phyloP scores from a whole-genome alignment of 2,888 invertebrate genomes.

The Limnephilus rhombicus region DNA sequence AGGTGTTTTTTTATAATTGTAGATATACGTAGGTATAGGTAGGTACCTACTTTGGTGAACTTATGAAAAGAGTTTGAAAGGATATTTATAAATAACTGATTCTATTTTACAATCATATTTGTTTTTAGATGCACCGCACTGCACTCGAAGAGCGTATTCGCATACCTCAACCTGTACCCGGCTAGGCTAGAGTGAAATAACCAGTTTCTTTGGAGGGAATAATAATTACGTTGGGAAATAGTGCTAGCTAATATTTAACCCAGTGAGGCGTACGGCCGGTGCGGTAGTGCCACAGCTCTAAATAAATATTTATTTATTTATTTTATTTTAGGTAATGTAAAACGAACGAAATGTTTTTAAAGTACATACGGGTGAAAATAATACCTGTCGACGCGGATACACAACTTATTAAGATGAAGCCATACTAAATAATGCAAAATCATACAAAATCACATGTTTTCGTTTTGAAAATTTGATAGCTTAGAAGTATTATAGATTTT shows the following conservation, averaged over 20 bases:
- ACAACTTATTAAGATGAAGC: no score
- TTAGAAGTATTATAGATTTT: no score
- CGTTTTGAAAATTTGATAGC: no score
- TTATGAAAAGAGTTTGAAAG: no score
- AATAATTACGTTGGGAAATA: slow-evolving; percentile 27
- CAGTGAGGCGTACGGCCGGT: neutral
- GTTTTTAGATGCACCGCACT: neutral
- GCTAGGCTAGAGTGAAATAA: slow-evolving; percentile 8
- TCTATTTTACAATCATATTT: neutral
- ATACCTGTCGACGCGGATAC: no score
- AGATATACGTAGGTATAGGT: no score
- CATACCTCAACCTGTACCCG: neutral
- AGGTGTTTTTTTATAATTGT: no score
- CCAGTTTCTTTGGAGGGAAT: neutral
- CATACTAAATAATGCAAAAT: no score
- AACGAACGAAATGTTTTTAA: no score
- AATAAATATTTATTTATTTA: neutral
- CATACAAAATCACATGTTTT: no score
- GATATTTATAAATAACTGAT: neutral
- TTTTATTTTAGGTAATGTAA: no score
- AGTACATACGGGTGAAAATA: no score
- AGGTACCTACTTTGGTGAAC: neutral
- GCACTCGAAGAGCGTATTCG: neutral
- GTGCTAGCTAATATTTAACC: slow-evolving; percentile 20
- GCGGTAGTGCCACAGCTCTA: neutral